These are phyloP conservation scores for Temnothorax nylanderi DNA, from an alignment of 1,140 invertebrate species.

Conservation along the genomic window DNA sequence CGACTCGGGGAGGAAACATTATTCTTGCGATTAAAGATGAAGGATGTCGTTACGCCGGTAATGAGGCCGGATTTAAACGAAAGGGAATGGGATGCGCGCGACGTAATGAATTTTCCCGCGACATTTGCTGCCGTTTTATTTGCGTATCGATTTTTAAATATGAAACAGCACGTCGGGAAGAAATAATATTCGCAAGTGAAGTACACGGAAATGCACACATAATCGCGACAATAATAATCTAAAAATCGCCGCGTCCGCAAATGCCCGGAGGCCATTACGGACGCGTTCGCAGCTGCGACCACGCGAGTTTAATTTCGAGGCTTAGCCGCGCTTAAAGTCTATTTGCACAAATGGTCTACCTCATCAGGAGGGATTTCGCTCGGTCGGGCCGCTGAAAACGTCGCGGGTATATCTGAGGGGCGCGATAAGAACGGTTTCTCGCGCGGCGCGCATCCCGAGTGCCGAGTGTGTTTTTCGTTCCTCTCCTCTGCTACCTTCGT, in stretches of 20 bases:
- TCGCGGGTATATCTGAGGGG: neutral
- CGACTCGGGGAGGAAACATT: neutral
- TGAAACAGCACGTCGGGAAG: no score
- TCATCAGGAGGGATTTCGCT: neutral
- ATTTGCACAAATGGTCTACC: neutral
- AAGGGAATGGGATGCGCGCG: neutral
- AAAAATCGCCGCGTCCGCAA: neutral
- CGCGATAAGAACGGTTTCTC: constrained; percentile 15
- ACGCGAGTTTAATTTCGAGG: neutral
- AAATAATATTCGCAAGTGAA: neutral
- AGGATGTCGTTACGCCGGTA: neutral
- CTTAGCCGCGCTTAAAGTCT: neutral
- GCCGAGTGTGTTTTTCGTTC: constrained; percentile 34
- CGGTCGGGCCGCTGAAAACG: neutral
- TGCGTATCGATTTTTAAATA: neutral
- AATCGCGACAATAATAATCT: constrained; percentile 23
- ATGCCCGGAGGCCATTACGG: constrained; percentile 2
- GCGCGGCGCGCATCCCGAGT: constrained; percentile 22
- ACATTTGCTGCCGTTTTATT: neutral
- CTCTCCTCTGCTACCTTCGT: neutral
- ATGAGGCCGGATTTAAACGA: neutral
- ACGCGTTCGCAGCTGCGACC: neutral
- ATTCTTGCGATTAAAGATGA: neutral
- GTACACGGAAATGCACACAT: neutral
- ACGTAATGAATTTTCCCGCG: neutral